These are phyloP conservation scores for Latrodectus hesperus DNA, from an alignment of 2,888 invertebrate genomes.

Conservation along the genomic window DNA sequence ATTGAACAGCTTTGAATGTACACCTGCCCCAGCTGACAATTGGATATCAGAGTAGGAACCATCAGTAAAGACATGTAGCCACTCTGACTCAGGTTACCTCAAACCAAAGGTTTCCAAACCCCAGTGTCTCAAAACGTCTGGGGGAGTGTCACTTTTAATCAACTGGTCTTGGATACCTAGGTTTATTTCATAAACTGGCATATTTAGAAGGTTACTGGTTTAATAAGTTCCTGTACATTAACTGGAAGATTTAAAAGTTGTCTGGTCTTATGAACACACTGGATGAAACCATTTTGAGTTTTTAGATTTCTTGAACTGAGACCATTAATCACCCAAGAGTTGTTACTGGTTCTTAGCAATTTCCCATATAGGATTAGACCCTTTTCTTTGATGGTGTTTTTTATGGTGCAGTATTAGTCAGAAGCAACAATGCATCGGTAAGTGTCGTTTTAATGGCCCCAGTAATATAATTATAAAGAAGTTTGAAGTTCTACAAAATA, in stretches of 20 bases:
- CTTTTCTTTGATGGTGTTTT: neutral
- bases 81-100: neutral
- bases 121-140: neutral
- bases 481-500: too few relatives aligned
- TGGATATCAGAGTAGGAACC: neutral
- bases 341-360: too few relatives aligned
- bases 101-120: neutral
- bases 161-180: neutral
- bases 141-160: neutral
- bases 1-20: neutral
- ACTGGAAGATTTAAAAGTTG: too few relatives aligned
- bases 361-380: neutral
- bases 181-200: neutral
- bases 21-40: neutral
- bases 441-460: too few relatives aligned
- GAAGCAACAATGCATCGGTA: too few relatives aligned
- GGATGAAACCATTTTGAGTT: neutral
- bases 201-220: neutral
- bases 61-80: neutral
- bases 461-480: too few relatives aligned
- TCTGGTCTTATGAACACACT: neutral
- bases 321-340: too few relatives aligned
- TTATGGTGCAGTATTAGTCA: too few relatives aligned
- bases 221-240: neutral
- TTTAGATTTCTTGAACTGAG: neutral